Evolutionary conservation across 2,888 invertebrate species (phyloP).

Genomic region (Criorhina ranunculi): DNA sequence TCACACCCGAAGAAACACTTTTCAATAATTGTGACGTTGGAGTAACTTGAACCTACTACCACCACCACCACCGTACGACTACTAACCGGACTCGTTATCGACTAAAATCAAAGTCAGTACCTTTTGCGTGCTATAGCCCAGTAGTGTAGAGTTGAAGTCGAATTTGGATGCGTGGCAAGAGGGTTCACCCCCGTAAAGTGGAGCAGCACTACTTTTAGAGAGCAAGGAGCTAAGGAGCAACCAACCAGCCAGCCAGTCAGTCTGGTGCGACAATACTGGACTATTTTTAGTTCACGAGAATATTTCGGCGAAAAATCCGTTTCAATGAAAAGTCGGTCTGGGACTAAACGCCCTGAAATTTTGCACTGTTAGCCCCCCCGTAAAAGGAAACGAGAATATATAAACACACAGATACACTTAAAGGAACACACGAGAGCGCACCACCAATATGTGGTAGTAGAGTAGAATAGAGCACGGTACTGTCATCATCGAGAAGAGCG

Average conservation of each 20-base stretch:
- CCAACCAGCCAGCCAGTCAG: conserved; percentile 70
- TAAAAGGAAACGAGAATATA: conserved; percentile 62
- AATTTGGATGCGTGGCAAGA: conserved; percentile 6
- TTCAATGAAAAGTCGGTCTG: conserved; percentile 77
- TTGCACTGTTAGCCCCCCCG: conserved; percentile 71
- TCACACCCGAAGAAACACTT: conserved; percentile 68
- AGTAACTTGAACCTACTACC: conserved; percentile 72
- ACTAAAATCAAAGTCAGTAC: conserved; percentile 76
- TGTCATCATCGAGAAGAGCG: conserved; percentile 50
- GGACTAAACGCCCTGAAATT: conserved; percentile 77
- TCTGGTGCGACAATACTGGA: conserved; percentile 77
- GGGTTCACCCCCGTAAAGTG: conserved; percentile 33
- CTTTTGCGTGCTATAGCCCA: conserved; percentile 67
- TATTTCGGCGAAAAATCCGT: conserved; percentile 75
- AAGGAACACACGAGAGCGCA: conserved; percentile 1
- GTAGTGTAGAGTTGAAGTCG: conserved; percentile 31
- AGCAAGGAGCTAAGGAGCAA: conserved; percentile 64
- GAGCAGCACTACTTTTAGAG: conserved; percentile 69
- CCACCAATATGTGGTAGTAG: too few species aligned
- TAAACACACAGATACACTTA: conserved; percentile 37
- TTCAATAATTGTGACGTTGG: conserved; percentile 53
- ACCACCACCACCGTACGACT: conserved; percentile 75
- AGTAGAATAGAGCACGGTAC: conserved; percentile 53
- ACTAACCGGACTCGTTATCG: conserved; percentile 76
- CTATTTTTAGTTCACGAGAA: conserved; percentile 76